Conservation (phyloP, 92 coral and sea anemone genomes). For the Umimayanthus chanpuru region DNA sequence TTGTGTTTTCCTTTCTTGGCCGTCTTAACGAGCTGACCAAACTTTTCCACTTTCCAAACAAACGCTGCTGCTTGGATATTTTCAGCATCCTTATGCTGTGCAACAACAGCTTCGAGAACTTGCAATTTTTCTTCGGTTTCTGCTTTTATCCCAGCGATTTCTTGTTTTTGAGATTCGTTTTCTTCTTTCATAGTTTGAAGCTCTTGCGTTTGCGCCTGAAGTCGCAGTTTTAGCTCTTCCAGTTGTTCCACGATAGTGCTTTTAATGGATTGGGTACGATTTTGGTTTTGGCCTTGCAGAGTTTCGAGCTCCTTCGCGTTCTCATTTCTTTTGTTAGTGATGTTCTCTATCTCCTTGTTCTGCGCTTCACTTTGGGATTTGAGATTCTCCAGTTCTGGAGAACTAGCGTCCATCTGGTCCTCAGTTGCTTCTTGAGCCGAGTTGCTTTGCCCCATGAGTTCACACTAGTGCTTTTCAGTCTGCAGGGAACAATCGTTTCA, state of each 20-base stretch:
- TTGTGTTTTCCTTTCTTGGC: slow-evolving; percentile 42
- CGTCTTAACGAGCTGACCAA: slow-evolving; percentile 22
- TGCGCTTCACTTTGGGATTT: slow-evolving; percentile 37
- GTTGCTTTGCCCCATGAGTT: slow-evolving; percentile 16
- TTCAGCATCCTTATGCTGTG: not conserved
- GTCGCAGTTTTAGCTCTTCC: slow-evolving; percentile 2
- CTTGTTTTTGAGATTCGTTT: slow-evolving; percentile 14
- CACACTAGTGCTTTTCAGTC: not conserved
- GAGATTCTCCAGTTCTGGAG: not conserved
- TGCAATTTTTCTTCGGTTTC: slow-evolving; percentile 36
- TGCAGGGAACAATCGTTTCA: not conserved
- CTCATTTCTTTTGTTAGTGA: slow-evolving; percentile 5
- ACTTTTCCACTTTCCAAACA: slow-evolving; percentile 32
- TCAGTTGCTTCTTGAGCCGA: not conserved
- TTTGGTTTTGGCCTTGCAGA: slow-evolving; percentile 8
- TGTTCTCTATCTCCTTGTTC: slow-evolving; percentile 23
- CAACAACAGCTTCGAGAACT: slow-evolving; percentile 18
- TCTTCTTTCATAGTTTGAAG: slow-evolving; percentile 13
- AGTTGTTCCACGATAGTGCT: slow-evolving; percentile 4
- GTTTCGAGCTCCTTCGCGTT: slow-evolving; percentile 20
- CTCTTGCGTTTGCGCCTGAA: slow-evolving; percentile 21
- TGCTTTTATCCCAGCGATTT: slow-evolving; percentile 22
- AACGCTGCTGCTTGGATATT: slow-evolving; percentile 3
- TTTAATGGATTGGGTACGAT: not conserved
- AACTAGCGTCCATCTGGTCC: not conserved